Evolutionary conservation across 1,140 invertebrate genomes (phyloP), one percentile per base, ranked within the genome.

Genomic region (Lepidotrigona ventralis): DNA sequence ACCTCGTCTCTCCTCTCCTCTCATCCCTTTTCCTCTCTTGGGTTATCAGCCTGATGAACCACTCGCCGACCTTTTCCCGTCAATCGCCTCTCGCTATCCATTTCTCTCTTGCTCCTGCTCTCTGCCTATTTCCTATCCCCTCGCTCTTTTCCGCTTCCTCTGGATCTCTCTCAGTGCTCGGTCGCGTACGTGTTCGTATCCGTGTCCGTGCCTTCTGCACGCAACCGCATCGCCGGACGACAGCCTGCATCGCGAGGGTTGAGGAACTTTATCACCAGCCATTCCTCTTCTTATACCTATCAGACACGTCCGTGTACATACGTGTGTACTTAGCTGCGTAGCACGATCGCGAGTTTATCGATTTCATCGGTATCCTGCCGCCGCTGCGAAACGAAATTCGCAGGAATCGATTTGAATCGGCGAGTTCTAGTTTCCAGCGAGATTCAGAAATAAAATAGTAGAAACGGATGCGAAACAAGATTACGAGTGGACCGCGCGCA

Each of bases 11-110:
- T 66, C 26, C 8, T 17, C 29, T 9, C 26, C 64, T 29, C 2
- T 83, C 90, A 58, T 64, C 78, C 74, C 46, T 53, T 29, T 64
- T 54, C 63, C 68, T 56, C 85, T 66, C 69, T 76, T 26, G 19
- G 91, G 90, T 81, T 70, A 92, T 92, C 91, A 92, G 88, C 86
- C 90, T 91, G 92, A 93, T 87, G 88, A 91, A 86, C 80, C 86
- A 85, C 84, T 87, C 82, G 39, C 70, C 66, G 33, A 74, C 74
- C 39, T 33, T 63, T 70, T 56, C 46, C 66, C 71, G 23, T 68
- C 60, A 1, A 29, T 39, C 23, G 26, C 39, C 66, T 21, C 71
- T 51, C 21, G 4, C 21, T 29, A 14, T 23, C 56, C 39, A 17
- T 17, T 51, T 54, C 23, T 26, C 56, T 46, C 58, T 26, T 46